Base-by-base conservation (phyloP, 2,888 invertebrate species). In the Tachina lurida region DNA sequence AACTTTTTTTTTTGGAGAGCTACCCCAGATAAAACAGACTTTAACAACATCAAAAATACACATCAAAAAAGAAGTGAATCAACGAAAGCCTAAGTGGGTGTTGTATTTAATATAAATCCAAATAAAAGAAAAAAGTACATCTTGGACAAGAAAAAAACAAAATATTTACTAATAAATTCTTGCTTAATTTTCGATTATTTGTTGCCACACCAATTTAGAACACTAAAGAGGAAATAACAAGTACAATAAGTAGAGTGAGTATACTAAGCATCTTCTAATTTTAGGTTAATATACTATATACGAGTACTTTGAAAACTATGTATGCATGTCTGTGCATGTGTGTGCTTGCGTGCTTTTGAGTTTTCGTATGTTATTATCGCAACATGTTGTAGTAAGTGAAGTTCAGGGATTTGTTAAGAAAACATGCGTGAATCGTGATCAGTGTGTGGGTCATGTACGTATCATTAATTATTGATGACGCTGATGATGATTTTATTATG, bases 391-490 rank as follows among this genome's bases (percentile, higher is more conserved):
- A 79, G 75, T 79, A 67, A 83, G 75, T 81, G 84, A 86, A 86
- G 84, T 81, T 86, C 81, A 74, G 77, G 70, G 84, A 81, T 83
- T 85, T 84, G 54, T 76, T 56, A 63, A 58, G 67, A 79, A 76
- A 78, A 80, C 79, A 86, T 86, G 67, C 80, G 73, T 43, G 80
- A 91, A 90, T 90, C 91, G 91, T 91, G 91, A 90, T 91, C 89
- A 88, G 76, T 88, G 87, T 87, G 87, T 88, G 84, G 89, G 88
- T 89, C 91, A 91, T 91, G 91, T 91, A 89, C 89, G 88, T 87
- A 88, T 88, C 91, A 91, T 91, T 91, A 91, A 91, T 91, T 91
- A 91, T 90, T 88, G 90, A 91, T 91, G 90, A 90, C 89, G 87
- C 84, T 88, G 88, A 87, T 88, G 87, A 87, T 88, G 86, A 76